Conservation (phyloP, 1,140 invertebrate genomes). For the Euura saliciscinereae region DNA sequence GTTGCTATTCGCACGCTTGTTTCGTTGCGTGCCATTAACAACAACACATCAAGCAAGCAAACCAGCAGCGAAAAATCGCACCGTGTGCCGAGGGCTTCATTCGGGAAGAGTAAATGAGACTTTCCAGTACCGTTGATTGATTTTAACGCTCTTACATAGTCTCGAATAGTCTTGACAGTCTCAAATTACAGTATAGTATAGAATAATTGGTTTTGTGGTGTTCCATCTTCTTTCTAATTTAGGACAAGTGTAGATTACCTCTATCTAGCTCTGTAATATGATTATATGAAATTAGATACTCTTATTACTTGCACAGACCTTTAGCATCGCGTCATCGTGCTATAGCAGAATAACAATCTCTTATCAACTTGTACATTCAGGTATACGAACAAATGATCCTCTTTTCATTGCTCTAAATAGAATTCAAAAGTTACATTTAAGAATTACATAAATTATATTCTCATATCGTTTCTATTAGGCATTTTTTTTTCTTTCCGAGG, state of each 20-base stretch:
- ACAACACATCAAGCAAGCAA: no score
- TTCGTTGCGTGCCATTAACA: no score
- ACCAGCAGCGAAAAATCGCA: no score
- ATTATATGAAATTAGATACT: neutral
- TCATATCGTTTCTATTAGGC: no score
- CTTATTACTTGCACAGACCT: constrained; percentile 5
- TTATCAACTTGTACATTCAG: constrained; percentile 3
- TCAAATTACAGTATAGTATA: neutral
- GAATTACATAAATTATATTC: neutral
- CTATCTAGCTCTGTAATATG: neutral
- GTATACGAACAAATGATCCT: neutral
- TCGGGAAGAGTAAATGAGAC: no score
- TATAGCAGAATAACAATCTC: neutral
- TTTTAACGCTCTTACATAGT: no score
- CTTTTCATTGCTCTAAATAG: neutral
- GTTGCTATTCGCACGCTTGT: no score
- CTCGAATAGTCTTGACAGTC: no score
- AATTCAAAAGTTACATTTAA: neutral
- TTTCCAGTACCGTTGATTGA: no score
- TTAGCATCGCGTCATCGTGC: neutral
- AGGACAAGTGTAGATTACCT: neutral
- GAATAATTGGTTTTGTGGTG: neutral
- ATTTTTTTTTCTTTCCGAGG: no score
- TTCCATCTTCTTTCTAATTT: neutral
- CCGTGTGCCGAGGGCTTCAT: no score